Base-by-base conservation (phyloP, 2,888 invertebrate species). In the Phyllotreta cruciferae region DNA sequence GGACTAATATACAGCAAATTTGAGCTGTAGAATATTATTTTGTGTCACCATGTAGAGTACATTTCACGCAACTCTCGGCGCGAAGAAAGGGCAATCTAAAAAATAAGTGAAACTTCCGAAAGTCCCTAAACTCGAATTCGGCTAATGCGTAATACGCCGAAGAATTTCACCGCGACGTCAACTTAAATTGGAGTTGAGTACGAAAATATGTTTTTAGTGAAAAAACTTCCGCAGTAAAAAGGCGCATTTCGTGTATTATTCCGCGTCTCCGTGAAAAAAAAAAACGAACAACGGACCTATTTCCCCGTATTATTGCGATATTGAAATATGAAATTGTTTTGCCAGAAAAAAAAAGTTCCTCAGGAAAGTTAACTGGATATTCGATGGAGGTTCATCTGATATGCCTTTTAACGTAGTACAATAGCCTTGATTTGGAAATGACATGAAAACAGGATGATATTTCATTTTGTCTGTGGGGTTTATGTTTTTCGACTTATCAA, bases 291-390 rank as follows among this genome's bases (percentile, higher is more conserved):
- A 6, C 38, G 47, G 38, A 47, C 38, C 13, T 38, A 47, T 38
- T 56, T 45, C 36, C n/a, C 45, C 6, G 45, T 45, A 45, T 44
- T 56, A 55, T 56, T 47, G 14, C 47, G 24, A 38, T 56, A 56
- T 47, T 47, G 47, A 56, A 47, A 56, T 56, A 56, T 47, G 56
- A 56, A 56, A 56, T 47, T 56, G 47, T 56, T 56, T 56, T 47
- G 5, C 10, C 4, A 9, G 56, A 56, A 56, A 56, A 47, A 47
- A 47, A 38, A n/a, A 34, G 44, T 35, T 42, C 24, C 34, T 14
- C 24, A 6, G 37, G 34, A 52, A 52, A 52, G 52, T 52, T 52
- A 52, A 8, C 14, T 36, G 13, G 13, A 13, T 52, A 37, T 52
- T 52, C 13, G 37, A 52, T 52, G 52, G 14, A 47, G 52, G 52